A percentile compares a stretch with the other conserved stretches of the same genome.
Conservation (phyloP, 2,888 invertebrate species). For the Cremastinae sp. region DNA sequence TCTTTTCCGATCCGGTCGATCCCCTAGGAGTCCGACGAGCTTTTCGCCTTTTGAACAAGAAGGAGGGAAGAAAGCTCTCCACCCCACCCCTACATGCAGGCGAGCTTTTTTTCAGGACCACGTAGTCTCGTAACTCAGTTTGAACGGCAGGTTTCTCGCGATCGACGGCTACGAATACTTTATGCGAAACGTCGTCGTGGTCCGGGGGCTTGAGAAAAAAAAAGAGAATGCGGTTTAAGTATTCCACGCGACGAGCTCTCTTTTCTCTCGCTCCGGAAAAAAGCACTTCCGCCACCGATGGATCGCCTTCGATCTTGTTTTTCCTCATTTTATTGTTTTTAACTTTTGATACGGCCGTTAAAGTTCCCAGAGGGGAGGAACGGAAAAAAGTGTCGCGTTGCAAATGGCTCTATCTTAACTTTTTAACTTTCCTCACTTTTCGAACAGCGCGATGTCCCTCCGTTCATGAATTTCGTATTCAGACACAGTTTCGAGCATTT, state of each 20-base stretch:
- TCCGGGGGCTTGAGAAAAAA: conserved; percentile 50
- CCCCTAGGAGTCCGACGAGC: not conserved
- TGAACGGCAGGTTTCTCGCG: conserved; percentile 66
- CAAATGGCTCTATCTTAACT: too few relatives aligned
- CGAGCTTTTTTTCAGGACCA: conserved; percentile 59
- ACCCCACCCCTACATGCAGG: not conserved
- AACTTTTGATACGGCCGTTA: too few relatives aligned
- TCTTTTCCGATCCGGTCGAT: conserved; percentile 9
- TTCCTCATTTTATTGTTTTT: too few relatives aligned
- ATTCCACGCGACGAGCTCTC: conserved; percentile 62
- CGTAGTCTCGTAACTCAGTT: conserved; percentile 77
- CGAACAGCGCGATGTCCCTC: too few relatives aligned
- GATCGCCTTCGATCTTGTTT: too few relatives aligned
- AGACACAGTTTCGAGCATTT: not conserved
- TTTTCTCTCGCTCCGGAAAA: not conserved
- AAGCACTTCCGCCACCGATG: too few relatives aligned
- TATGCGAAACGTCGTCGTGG: conserved; percentile 74
- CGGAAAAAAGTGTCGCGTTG: too few relatives aligned
- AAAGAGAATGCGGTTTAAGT: conserved; percentile 60
- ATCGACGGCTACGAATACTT: conserved; percentile 77
- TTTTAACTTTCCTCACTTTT: too few relatives aligned
- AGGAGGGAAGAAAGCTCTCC: conserved; percentile 12
- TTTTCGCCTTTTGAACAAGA: not conserved
- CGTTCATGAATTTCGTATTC: too few relatives aligned
- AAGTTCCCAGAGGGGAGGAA: too few relatives aligned